Conservation (phyloP, 2,113 vertebrate genomes). For the Argyrosomus japonicus region DNA sequence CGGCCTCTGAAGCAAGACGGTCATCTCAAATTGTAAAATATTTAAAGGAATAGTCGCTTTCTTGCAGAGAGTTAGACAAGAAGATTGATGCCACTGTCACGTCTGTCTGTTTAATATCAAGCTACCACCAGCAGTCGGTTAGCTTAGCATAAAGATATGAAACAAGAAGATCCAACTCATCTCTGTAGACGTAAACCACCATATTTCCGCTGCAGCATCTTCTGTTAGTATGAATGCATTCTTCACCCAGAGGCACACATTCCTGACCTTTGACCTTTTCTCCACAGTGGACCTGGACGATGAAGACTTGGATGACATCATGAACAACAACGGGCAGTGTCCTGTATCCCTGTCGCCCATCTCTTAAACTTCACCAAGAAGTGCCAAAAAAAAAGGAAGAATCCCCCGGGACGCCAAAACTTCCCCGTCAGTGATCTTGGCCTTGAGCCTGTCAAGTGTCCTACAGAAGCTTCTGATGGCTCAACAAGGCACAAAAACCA, state of each 20-base stretch:
- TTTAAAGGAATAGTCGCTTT: background rate
- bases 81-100: background rate
- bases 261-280: slow-evolving; percentile 23
- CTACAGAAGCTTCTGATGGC: slow-evolving; percentile 57
- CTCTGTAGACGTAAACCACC: too few relatives aligned
- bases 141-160: background rate
- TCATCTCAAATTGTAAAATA: background rate
- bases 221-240: background rate
- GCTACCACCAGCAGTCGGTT: background rate
- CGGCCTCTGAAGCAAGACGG: too few relatives aligned
- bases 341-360: slow-evolving; percentile 81
- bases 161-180: too few relatives aligned
- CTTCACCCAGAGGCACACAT: background rate
- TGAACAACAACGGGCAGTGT: slow-evolving; percentile 86
- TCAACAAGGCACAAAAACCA: slow-evolving; percentile 46
- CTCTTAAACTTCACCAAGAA: slow-evolving; percentile 77
- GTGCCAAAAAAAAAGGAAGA: slow-evolving; percentile 72
- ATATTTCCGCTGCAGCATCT: background rate
- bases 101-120: background rate
- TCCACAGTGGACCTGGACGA: slow-evolving; percentile 84
- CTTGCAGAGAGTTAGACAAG: background rate
- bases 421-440: slow-evolving; percentile 50
- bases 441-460: slow-evolving; percentile 67
- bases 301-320: slow-evolving; percentile 85
- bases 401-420: slow-evolving; percentile 55